Evolutionary conservation across 2,113 vertebrate species (phyloP), one percentile per base, ranked within the genome.

Genomic region (Laterallus jamaicensis): DNA sequence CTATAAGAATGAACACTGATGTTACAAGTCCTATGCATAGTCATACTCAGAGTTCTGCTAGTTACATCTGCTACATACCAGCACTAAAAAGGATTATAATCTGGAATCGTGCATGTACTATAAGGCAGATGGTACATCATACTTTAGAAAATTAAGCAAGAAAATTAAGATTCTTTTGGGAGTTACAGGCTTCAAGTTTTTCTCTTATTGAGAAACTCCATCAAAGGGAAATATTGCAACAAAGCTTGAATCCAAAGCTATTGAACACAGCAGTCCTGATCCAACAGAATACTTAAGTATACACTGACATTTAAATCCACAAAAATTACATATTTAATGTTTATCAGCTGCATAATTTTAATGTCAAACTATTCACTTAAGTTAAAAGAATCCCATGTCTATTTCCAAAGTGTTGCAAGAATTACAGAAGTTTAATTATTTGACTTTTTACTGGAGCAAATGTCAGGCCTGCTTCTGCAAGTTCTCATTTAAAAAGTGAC

Each of bases 61-160:
- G 35, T 40, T 15, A 39, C 21, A 81, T 26, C 40, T 44, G 42
- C 28, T 19, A 6, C 20, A 11, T 25, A 67, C 10, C 40, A 40
- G 54, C 3, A 10, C 0, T 54, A 49, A 52, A 83, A 22, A 60
- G 18, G 31, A 29, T n/a, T 21, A 85, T 2, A 74, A 8, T 1
- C 9, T 67, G 37, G 24, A 19, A 59, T 24, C 19, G 12, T 1
- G 29, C 20, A 37, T 22, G 49, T 0, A 0, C 12, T 59, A 14
- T 1, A 29, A 28, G 6, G 21, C 21, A 56, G 32, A 40, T 28
- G 17, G 39, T 19, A 58, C 16, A 32, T 62, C 35, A 16, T 32
- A 26, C 63, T 58, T 62, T 11, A 74, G n/a, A 35, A 35, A 35
- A 35, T 35, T 35, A 35, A 35, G 55, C 52, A 66, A 35, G 52